phyloP scores from a whole-genome alignment of 2,797 vertebrate species.

The Hydrocynus forskahlii region DNA sequence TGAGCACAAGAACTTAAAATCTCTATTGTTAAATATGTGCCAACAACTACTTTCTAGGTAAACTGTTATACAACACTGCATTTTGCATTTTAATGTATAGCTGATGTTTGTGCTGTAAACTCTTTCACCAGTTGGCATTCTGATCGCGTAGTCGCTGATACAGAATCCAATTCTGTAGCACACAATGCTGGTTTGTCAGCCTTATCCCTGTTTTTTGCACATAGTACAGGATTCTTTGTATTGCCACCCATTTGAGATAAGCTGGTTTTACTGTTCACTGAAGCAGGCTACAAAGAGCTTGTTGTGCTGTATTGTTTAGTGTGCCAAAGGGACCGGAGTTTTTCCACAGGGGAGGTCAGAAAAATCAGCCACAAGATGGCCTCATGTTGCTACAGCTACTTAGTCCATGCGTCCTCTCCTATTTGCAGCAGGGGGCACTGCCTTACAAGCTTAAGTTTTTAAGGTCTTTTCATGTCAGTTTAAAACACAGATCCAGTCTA shows the following conservation, averaged over 20 bases:
- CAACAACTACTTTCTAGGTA: not conserved
- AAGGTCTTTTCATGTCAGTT: not conserved
- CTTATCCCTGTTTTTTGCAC: not conserved
- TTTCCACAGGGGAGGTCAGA: slow-evolving; percentile 7
- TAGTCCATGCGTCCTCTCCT: not conserved
- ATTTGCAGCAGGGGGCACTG: not conserved
- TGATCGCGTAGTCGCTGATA: not conserved
- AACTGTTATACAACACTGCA: not conserved
- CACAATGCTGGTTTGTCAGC: slow-evolving; percentile 12
- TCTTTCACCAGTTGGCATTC: not conserved
- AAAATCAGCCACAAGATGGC: slow-evolving; percentile 20
- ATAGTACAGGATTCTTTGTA: not conserved
- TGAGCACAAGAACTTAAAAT: not conserved
- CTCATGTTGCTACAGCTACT: not conserved
- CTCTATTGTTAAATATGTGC: not conserved
- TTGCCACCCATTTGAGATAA: not conserved
- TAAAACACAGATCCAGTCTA: not conserved
- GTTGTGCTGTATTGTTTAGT: not conserved
- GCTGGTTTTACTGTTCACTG: slow-evolving; percentile 10
- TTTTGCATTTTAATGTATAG: not conserved
- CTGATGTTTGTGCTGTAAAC: not conserved
- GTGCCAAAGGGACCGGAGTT: not conserved
- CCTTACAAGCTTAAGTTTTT: not conserved
- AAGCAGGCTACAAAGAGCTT: slow-evolving; percentile 15
- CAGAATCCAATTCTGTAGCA: not conserved